Conservation (phyloP, 1,140 invertebrate genomes). For the Acyrthosiphon pisum region DNA sequence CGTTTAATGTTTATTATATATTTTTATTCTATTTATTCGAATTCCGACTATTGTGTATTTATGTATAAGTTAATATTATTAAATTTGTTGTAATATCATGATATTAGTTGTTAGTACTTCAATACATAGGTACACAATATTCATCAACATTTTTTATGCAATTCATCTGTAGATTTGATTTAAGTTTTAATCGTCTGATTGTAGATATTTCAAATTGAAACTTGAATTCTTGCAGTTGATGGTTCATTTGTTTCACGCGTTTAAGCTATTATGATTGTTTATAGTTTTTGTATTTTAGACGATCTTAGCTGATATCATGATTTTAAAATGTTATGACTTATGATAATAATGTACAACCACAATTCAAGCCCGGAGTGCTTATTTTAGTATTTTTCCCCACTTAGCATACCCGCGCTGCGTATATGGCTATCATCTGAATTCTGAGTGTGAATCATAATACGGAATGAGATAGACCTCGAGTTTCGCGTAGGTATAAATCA, state of each 20-base stretch:
- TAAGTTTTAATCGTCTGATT: background rate
- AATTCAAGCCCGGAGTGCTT: too few species aligned
- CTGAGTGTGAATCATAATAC: background rate
- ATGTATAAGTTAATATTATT: background rate
- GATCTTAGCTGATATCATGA: background rate
- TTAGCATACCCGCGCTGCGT: background rate
- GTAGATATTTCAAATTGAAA: background rate
- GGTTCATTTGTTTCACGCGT: background rate
- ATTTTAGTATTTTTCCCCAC: too few species aligned
- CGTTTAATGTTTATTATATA: background rate
- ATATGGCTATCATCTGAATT: background rate
- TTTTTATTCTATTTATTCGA: background rate
- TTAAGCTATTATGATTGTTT: background rate
- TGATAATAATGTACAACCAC: too few species aligned
- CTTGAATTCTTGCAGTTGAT: background rate
- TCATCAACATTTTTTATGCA: background rate
- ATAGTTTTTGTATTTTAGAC: background rate
- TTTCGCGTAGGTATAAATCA: background rate
- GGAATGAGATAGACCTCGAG: background rate
- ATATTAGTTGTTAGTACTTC: background rate
- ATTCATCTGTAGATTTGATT: background rate
- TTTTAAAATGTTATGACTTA: too few species aligned
- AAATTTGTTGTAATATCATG: background rate
- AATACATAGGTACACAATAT: background rate
- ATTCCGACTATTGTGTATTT: background rate